phyloP scores from a whole-genome alignment of 2,797 vertebrate species.

The Sebastes variabilis region DNA sequence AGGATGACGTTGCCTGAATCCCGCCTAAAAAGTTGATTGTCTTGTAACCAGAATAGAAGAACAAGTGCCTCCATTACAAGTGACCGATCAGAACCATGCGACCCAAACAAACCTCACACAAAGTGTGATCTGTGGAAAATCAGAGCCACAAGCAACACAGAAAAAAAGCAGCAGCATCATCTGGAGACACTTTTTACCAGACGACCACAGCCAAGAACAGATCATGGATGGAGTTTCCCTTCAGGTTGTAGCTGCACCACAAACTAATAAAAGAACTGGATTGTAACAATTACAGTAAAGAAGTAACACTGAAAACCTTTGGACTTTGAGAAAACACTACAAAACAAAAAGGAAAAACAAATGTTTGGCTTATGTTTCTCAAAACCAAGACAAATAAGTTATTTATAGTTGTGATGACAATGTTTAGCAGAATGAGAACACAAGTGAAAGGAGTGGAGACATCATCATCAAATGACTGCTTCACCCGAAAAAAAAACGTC shows the following conservation, averaged over 20 bases:
- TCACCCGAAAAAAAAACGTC: not conserved
- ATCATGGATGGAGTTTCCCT: constrained; percentile 4
- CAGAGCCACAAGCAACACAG: not conserved
- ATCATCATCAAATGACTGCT: not conserved
- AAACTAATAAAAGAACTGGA: constrained; percentile 25
- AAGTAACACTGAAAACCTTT: not conserved
- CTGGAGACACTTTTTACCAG: constrained; percentile 31
- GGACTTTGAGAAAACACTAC: not conserved
- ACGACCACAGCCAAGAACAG: constrained; percentile 34
- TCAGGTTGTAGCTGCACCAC: constrained; percentile 25
- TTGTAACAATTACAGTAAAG: constrained; percentile 11
- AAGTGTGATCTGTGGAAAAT: not conserved
- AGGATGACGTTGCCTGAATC: not conserved
- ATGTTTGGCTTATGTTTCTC: not conserved
- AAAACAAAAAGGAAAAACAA: constrained; percentile 2
- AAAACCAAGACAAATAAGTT: not conserved
- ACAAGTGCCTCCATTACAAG: not conserved
- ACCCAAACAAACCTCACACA: not conserved
- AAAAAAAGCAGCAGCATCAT: constrained; percentile 16
- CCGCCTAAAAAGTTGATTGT: not conserved
- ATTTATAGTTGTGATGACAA: not conserved
- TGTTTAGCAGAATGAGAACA: not conserved
- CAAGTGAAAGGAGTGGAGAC: not conserved
- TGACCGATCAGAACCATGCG: not conserved
- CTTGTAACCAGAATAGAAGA: not conserved